Conservation (phyloP, 2,797 vertebrate genomes). For the Lepus oiostolus region DNA sequence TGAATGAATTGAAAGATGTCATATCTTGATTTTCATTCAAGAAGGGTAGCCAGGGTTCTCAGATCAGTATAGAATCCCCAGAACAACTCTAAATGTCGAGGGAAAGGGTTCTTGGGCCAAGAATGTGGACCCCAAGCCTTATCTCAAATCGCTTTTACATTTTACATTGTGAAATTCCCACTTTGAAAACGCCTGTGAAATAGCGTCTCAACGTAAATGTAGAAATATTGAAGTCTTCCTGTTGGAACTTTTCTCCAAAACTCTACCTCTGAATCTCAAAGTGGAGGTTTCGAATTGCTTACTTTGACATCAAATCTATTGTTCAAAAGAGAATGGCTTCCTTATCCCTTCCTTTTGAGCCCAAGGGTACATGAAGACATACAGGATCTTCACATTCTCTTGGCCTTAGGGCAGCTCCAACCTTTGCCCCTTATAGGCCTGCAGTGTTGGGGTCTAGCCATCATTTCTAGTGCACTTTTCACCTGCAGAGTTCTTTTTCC, state of each 20-base stretch:
- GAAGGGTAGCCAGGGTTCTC: background rate
- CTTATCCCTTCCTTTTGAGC: background rate
- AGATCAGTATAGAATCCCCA: background rate
- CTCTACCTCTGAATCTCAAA: constrained; percentile 12
- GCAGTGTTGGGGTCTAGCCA: background rate
- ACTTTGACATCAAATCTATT: background rate
- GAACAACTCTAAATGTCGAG: background rate
- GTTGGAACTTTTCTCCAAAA: constrained; percentile 16
- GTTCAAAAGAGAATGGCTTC: background rate
- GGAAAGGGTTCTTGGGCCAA: background rate
- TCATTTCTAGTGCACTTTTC: background rate
- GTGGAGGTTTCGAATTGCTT: background rate
- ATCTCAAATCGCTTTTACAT: background rate
- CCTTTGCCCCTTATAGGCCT: background rate
- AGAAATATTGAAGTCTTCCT: background rate
- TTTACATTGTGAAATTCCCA: constrained; percentile 23
- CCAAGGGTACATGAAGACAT: background rate
- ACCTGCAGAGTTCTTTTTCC: background rate
- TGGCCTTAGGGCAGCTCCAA: background rate
- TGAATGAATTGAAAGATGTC: background rate
- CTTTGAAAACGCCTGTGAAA: background rate
- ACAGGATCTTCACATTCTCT: background rate
- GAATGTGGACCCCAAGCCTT: background rate
- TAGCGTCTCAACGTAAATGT: background rate
- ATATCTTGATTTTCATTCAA: constrained; percentile 1